Conservation (phyloP, 2,888 invertebrate species). For the Cartodere bifasciata region DNA sequence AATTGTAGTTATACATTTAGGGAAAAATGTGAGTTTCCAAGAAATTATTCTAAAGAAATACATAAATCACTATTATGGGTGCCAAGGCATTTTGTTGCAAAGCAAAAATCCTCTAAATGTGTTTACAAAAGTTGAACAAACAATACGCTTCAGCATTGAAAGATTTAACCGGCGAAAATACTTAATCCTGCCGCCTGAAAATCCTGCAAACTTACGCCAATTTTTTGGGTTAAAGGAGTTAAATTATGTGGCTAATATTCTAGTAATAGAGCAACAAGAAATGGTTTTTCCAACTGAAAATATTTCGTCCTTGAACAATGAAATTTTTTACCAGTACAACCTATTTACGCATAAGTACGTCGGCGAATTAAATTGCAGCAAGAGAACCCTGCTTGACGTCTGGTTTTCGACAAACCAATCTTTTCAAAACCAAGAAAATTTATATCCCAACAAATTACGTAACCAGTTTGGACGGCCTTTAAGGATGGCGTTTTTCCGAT, state of each 20-base stretch:
- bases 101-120: conserved; percentile 32
- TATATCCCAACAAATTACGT: conserved; percentile 21
- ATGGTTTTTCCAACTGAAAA: no score
- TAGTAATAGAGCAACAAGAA: no score
- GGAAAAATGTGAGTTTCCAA: no score
- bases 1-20: no score
- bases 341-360: conserved; percentile 36
- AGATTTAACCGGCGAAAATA: conserved; percentile 38
- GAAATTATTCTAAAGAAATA: no score
- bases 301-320: no score
- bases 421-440: conserved; percentile 15
- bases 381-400: conserved; percentile 23
- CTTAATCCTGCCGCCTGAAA: conserved; percentile 31
- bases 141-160: conserved; percentile 30
- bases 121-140: conserved; percentile 34
- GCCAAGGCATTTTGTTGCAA: conserved; percentile 37
- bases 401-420: conserved; percentile 20
- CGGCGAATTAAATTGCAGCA: conserved; percentile 26
- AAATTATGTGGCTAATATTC: no score
- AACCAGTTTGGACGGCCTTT: conserved; percentile 29
- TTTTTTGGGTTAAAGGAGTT: no score
- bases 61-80: conserved; percentile 20
- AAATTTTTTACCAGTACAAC: no score
- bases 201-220: conserved; percentile 14
- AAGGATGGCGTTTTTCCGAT: conserved; percentile 43